Evolutionary conservation across 2,888 invertebrate genomes (phyloP).

Genomic region (Coremacera marginata): DNA sequence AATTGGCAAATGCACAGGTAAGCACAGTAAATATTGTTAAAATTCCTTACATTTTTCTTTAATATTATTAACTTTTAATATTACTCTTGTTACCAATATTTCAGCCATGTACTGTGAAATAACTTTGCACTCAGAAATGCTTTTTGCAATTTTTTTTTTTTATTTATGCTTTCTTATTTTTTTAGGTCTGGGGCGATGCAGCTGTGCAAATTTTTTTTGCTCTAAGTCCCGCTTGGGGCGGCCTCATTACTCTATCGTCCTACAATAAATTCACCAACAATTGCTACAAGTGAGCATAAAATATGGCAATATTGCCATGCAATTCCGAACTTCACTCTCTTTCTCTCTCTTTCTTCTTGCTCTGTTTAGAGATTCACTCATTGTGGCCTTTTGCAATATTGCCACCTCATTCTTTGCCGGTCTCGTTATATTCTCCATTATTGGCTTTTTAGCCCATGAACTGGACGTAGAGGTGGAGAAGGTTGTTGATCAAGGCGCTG

Average conservation of each 20-base stretch:
- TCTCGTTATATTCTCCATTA: slow-evolving; percentile 83
- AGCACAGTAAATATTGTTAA: background rate
- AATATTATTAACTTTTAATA: too few relatives aligned
- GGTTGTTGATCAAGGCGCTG: slow-evolving; percentile 83
- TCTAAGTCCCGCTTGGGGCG: slow-evolving; percentile 88
- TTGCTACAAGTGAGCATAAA: slow-evolving; percentile 75
- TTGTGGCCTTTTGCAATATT: slow-evolving; percentile 83
- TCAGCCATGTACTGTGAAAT: background rate
- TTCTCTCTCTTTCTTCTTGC: slow-evolving; percentile 4
- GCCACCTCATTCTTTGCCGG: slow-evolving; percentile 85
- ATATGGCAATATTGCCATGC: background rate
- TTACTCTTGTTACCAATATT: background rate
- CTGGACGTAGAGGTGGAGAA: slow-evolving; percentile 77
- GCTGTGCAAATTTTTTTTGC: slow-evolving; percentile 91
- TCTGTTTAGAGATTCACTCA: slow-evolving; percentile 76
- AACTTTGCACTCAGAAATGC: too few relatives aligned
- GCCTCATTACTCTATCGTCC: slow-evolving; percentile 85
- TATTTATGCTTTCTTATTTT: background rate
- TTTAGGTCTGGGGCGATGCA: slow-evolving; percentile 84
- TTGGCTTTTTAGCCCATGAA: slow-evolving; percentile 85
- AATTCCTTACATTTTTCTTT: background rate
- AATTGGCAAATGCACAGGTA: slow-evolving; percentile 79
- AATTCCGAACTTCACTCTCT: background rate
- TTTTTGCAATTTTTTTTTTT: too few relatives aligned
- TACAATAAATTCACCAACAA: slow-evolving; percentile 89